These are phyloP conservation scores for Chaenocephalus aceratus DNA, from an alignment of 2,113 vertebrate species.

Conservation along the genomic window DNA sequence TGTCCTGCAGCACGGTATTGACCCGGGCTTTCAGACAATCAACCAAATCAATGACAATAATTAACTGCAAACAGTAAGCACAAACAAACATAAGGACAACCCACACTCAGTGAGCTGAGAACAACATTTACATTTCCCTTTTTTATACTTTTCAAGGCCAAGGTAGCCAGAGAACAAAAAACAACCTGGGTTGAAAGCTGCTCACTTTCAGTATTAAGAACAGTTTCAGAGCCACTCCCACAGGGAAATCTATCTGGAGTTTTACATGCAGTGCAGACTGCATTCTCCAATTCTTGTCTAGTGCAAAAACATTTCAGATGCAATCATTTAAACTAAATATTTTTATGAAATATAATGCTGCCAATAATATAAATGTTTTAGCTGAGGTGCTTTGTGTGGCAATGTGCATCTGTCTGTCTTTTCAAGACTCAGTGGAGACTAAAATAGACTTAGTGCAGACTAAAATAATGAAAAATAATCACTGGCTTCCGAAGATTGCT, in stretches of 20 bases:
- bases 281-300: neutral
- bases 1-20: conserved; percentile 36
- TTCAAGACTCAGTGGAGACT: neutral
- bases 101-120: conserved; percentile 33
- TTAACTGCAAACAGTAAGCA: conserved; percentile 20
- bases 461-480: neutral
- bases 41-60: conserved; percentile 62
- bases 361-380: too few species aligned
- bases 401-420: neutral
- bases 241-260: neutral
- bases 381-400: neutral
- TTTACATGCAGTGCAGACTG: neutral
- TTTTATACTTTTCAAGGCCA: conserved; percentile 25
- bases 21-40: conserved; percentile 42
- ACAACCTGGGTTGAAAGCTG: conserved; percentile 9
- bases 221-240: neutral
- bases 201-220: conserved; percentile 23
- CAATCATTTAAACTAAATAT: neutral
- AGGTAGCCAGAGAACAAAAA: neutral
- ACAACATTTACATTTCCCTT: conserved; percentile 48
- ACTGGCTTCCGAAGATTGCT: neutral
- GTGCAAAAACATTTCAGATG: neutral
- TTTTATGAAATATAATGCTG: too few species aligned
- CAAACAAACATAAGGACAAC: conserved; percentile 8
- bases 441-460: neutral